Evolutionary conservation across 2,888 invertebrate species (phyloP), one percentile per base, ranked within the genome.

Genomic region (Mycogona germanica): DNA sequence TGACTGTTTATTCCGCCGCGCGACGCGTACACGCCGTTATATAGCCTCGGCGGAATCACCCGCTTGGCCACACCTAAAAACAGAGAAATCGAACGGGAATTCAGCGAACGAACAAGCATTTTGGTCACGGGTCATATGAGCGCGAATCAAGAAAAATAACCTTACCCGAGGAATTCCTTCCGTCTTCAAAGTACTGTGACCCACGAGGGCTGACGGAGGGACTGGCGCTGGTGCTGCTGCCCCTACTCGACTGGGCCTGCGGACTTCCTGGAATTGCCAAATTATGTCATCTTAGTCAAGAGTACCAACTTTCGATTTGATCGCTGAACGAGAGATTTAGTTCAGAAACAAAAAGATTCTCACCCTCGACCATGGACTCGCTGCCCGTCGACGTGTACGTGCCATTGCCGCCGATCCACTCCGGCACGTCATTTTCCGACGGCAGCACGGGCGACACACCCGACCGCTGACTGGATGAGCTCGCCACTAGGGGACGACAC

Each of bases 201-300:
- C 64, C 63, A 58, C 66, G 65, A 6, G 67, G 68, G 60, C 67
- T 68, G 47, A 65, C 66, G 5, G 68, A 64, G 12, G 68, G 67
- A 61, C 66, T 68, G 38, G 62, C 50, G 29, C 50, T 50, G n/a
- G 50, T 25, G 21, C 50, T 50, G 28, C 50, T 50, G 23, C 38
- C 29, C 38, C 50, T 35, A 50, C 50, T 50, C 12, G 50, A 50
- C 38, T 23, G 17, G 25, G 50, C 38, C 25, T 40, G 37, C 0
- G 50, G 50, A 40, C 50, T 50, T 6, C 50, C 50, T 50, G 19
- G 17, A 23, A 21, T 47, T 29, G n/a, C 7, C 30, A 7, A 45
- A 45, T n/a, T n/a, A n/a, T n/a, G n/a, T n/a, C n/a, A n/a, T n/a
- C n/a, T n/a, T n/a, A n/a, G n/a, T n/a, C n/a, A n/a, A n/a, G n/a